Conservation (phyloP, 1,140 invertebrate genomes). For the Saccostrea cuccullata region DNA sequence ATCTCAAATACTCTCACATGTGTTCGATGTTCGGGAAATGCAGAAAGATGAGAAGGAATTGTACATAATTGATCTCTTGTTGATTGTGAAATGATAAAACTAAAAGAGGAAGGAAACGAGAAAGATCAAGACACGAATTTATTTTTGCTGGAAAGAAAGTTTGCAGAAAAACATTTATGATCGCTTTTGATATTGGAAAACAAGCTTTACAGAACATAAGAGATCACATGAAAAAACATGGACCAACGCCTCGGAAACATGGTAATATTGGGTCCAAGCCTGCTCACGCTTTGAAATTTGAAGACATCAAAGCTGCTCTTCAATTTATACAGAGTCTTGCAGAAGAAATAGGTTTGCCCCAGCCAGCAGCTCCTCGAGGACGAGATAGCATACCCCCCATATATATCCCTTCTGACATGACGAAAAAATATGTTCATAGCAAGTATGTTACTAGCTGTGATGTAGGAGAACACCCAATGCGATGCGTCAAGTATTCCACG, state of each 20-base stretch:
- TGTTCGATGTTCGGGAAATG: too few species aligned
- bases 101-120: too few species aligned
- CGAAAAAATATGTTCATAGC: conserved; percentile 14
- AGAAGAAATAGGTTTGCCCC: too few species aligned
- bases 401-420: conserved; percentile 2
- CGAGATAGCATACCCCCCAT: conserved; percentile 30
- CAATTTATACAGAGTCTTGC: background rate
- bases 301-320: background rate
- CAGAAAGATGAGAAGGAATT: too few species aligned
- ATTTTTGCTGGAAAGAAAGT: background rate
- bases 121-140: too few species aligned
- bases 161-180: too few species aligned
- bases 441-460: background rate
- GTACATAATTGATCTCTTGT: background rate
- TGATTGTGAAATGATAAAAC: too few species aligned
- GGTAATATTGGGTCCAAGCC: too few species aligned
- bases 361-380: background rate
- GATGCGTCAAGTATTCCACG: background rate
- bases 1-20: too few species aligned
- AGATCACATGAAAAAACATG: conserved; percentile 7
- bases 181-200: too few species aligned
- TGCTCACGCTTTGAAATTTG: too few species aligned
- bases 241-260: background rate
- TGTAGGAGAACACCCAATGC: background rate
- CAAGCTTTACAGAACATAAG: background rate